Conservation (phyloP, 1,140 invertebrate species). For the Diplogasteroides magnus region DNA sequence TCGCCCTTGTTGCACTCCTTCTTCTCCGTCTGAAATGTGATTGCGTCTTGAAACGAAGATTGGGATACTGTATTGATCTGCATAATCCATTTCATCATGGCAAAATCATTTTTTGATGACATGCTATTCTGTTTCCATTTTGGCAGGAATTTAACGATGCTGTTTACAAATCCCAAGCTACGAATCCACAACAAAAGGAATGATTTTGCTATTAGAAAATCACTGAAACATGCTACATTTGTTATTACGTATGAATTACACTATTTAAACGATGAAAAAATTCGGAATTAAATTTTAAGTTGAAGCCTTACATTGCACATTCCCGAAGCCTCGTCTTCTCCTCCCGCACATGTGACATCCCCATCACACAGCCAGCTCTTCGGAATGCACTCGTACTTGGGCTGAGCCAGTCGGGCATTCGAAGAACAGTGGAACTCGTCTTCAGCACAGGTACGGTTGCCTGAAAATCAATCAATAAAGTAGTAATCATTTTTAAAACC, state of each 20-base stretch:
- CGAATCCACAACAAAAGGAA: no score
- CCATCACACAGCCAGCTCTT: constrained; percentile 71
- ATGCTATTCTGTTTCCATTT: no score
- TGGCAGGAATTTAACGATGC: no score
- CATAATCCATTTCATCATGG: no score
- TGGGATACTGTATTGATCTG: neutral
- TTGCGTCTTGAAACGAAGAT: neutral
- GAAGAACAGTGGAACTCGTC: constrained; percentile 63
- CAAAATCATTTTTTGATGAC: no score
- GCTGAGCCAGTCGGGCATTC: constrained; percentile 60
- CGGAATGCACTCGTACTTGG: constrained; percentile 66
- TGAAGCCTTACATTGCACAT: constrained; percentile 46
- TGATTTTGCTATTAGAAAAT: no score
- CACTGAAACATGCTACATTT: no score
- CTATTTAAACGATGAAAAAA: neutral
- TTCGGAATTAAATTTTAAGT: neutral
- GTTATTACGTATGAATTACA: neutral
- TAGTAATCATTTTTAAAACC: neutral
- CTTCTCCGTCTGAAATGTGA: constrained; percentile 35
- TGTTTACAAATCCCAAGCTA: no score
- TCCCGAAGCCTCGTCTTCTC: constrained; percentile 56
- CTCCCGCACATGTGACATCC: constrained; percentile 59
- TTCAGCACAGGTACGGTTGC: constrained; percentile 58
- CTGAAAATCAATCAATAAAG: no score
- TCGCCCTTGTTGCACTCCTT: constrained; percentile 55